Conservation (phyloP, 2,888 invertebrate genomes). For the Leucophora obtusa region DNA sequence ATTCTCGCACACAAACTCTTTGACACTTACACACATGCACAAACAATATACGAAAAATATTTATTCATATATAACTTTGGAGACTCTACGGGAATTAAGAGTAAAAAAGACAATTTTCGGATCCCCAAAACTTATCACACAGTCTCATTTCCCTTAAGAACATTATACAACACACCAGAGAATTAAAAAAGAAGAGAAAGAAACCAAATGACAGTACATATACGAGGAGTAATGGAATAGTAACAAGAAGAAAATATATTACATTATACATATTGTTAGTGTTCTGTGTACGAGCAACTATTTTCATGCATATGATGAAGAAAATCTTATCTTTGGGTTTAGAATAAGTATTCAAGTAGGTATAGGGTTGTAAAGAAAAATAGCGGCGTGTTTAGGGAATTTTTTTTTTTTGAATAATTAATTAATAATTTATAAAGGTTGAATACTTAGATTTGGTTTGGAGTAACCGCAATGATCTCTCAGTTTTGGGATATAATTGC, state of each 20-base stretch:
- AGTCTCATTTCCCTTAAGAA: slow-evolving; percentile 78
- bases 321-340: neutral
- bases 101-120: slow-evolving; percentile 78
- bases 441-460: too few relatives aligned
- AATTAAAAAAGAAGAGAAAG: slow-evolving; percentile 56
- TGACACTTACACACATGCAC: neutral
- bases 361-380: neutral
- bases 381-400: neutral
- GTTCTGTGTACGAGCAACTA: neutral
- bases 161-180: slow-evolving; percentile 78
- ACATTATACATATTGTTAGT: slow-evolving; percentile 2
- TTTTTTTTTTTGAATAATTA: too few relatives aligned
- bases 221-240: slow-evolving; percentile 58
- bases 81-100: slow-evolving; percentile 70
- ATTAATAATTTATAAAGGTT: too few relatives aligned
- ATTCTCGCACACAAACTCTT: slow-evolving; percentile 34
- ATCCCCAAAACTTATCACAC: slow-evolving; percentile 79
- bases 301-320: neutral
- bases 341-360: too few relatives aligned
- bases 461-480: too few relatives aligned
- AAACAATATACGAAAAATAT: slow-evolving; percentile 28
- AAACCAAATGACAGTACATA: slow-evolving; percentile 55
- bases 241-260: slow-evolving; percentile 42
- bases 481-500: too few relatives aligned
- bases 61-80: slow-evolving; percentile 73